Evolutionary conservation across 2,888 invertebrate genomes (phyloP), one percentile per base, ranked within the genome.

Genomic region (Mellilla xanthometata): DNA sequence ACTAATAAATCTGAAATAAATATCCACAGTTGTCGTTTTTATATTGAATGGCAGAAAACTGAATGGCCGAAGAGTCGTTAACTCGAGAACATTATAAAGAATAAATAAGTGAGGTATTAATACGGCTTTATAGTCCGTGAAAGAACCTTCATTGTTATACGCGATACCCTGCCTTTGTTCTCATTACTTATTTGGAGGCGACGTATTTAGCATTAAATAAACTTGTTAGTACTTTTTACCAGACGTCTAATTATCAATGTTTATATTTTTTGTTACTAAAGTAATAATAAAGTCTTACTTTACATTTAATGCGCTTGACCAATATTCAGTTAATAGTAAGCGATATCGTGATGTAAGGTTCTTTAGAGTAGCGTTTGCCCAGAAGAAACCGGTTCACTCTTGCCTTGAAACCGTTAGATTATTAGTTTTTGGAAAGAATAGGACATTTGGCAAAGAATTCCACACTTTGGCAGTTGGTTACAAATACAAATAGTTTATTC

Each of bases 31-130:
- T 82, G 78, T 78, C 68, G 77, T 78, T 74, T 85, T 84, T 84
- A 87, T 82, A 85, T 73, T 70, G 79, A 81, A 76, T 81, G 77
- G 72, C 74, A 72, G 72, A 83, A 85, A 87, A 82, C 72, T 68
- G 78, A 76, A 80, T 74, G 80, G 74, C 65, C 68, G 71, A 72
- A 69, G 75, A 81, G 75, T 85, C 81, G 86, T 86, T 87, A 85
- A 86, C 83, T 83, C 78, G 84, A 83, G 81, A 87, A 86, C 86
- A 86, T 84, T 85, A 82, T 81, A 81, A 78, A 72, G 74, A 84
- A 85, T 85, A 86, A 84, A 87, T 87, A 86, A 79, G 69, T 35
- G 34, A 79, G 68, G 78, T 83, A 84, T 81, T 83, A 85, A 85
- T 85, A 79, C 72, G 68, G 70, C 74, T 85, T 86, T 86, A 86